These are phyloP conservation scores for Fregata magnificens DNA, from an alignment of 2,113 vertebrate species.

Conservation along the genomic window DNA sequence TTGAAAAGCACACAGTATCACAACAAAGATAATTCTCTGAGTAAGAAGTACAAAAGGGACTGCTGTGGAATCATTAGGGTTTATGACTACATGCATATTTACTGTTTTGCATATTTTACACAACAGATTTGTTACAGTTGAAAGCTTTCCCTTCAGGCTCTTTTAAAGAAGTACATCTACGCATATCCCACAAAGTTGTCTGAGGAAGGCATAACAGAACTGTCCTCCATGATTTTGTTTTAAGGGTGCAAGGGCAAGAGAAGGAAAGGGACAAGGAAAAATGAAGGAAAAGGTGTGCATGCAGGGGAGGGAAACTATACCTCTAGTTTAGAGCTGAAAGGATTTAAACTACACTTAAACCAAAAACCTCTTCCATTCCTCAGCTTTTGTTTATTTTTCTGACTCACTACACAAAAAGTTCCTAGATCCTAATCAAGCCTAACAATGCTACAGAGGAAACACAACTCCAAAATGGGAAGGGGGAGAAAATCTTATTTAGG, in stretches of 20 bases:
- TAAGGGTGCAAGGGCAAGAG: not conserved
- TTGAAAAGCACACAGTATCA: not conserved
- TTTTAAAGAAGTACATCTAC: not conserved
- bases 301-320: not conserved
- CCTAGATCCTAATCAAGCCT: conserved; percentile 26
- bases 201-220: not conserved
- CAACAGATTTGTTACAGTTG: not conserved
- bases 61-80: not conserved
- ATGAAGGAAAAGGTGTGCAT: not conserved
- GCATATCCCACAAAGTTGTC: not conserved
- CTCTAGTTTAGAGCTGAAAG: not conserved
- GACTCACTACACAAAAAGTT: not conserved
- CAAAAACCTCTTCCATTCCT: not conserved
- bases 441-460: conserved; percentile 18
- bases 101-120: not conserved
- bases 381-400: conserved; percentile 16
- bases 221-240: not conserved
- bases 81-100: not conserved
- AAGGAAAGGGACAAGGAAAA: not conserved
- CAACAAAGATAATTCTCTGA: not conserved
- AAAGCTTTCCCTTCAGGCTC: not conserved
- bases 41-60: not conserved
- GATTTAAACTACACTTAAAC: not conserved
- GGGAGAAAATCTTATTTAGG: not conserved
- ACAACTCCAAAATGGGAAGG: not conserved